phyloP scores from a whole-genome alignment of 2,888 invertebrate genomes.

The Spisula subtruncata region DNA sequence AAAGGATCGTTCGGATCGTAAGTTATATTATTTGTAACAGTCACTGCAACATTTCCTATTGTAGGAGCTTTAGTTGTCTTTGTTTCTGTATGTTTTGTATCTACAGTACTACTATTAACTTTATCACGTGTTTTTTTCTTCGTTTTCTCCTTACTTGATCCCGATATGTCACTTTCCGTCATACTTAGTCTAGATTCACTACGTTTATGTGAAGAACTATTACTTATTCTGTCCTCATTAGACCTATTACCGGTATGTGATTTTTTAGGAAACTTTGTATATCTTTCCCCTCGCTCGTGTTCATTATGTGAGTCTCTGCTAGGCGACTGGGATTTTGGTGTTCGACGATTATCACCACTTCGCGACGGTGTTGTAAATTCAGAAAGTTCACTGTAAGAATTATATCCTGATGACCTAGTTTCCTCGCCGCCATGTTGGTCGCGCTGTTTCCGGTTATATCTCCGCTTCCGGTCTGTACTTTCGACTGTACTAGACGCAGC shows the following conservation, averaged over 20 bases:
- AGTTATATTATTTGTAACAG: constrained; percentile 68
- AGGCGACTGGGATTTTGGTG: neutral
- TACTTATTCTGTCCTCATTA: constrained; percentile 1
- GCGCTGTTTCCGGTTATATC: constrained; percentile 48
- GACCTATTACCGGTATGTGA: neutral
- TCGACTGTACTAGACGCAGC: constrained; percentile 61
- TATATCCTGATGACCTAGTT: constrained; percentile 74
- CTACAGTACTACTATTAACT: constrained; percentile 41
- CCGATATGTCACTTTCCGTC: constrained; percentile 64
- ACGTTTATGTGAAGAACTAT: constrained; percentile 24
- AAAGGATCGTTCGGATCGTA: constrained; percentile 75
- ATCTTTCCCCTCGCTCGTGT: constrained; percentile 35
- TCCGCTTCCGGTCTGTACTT: constrained; percentile 51
- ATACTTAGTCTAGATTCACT: constrained; percentile 60
- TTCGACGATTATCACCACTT: constrained; percentile 18
- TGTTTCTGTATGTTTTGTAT: constrained; percentile 46
- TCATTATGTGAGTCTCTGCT: constrained; percentile 18
- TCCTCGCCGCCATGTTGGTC: constrained; percentile 49
- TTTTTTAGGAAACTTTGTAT: constrained; percentile 34
- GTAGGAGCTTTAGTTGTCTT: constrained; percentile 52
- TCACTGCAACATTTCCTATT: constrained; percentile 70
- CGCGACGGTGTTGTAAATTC: constrained; percentile 60
- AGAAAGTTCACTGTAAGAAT: constrained; percentile 76
- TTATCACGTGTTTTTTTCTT: constrained; percentile 39
- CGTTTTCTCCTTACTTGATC: constrained; percentile 52